Conservation (phyloP, 2,888 invertebrate genomes). For the Gortyna flavago region DNA sequence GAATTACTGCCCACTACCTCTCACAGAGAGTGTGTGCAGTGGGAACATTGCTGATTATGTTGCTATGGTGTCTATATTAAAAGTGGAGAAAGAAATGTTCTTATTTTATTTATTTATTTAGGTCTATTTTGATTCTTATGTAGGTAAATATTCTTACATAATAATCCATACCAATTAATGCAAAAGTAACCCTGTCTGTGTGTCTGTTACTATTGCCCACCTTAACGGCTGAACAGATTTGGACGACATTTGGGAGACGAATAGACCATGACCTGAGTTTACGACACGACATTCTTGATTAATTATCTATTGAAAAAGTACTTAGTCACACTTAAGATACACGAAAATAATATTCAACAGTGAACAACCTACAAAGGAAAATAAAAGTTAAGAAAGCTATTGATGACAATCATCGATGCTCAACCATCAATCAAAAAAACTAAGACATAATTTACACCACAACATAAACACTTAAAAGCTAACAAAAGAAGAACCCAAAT, state of each 20-base stretch:
- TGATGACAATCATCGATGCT: slow-evolving; percentile 17
- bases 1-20: too few species aligned
- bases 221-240: not conserved
- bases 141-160: not conserved
- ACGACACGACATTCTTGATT: not conserved
- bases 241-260: not conserved
- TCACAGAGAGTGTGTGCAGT: too few species aligned
- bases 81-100: not conserved
- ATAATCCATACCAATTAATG: not conserved
- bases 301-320: not conserved
- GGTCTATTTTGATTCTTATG: not conserved
- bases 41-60: too few species aligned
- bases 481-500: slow-evolving; percentile 68
- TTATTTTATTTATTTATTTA: not conserved
- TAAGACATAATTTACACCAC: slow-evolving; percentile 48
- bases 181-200: not conserved
- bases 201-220: not conserved
- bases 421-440: slow-evolving; percentile 27
- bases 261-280: not conserved
- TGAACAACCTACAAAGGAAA: slow-evolving; percentile 6
- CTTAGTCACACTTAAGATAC: not conserved
- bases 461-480: slow-evolving; percentile 45
- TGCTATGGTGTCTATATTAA: not conserved
- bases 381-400: slow-evolving; percentile 1
- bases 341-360: not conserved